A percentile compares a stretch with the other conserved stretches of the same genome.
phyloP scores from a whole-genome alignment of 2,113 vertebrate species.

The Edolisoma coerulescens region DNA sequence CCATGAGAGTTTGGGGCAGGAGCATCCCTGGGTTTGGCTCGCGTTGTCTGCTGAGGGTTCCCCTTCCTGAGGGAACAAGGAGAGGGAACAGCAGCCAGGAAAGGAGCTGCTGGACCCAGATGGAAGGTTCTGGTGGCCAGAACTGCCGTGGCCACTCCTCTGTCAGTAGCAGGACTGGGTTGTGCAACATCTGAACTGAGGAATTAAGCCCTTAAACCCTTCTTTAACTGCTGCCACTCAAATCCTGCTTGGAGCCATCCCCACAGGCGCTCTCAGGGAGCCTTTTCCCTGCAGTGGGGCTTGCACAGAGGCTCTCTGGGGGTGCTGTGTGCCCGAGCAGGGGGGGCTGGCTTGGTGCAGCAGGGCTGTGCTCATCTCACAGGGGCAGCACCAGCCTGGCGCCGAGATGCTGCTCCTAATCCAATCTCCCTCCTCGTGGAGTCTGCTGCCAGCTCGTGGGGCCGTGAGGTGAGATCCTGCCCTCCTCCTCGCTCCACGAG shows the following conservation, averaged over 20 bases:
- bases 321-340: not conserved
- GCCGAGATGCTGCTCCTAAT: not conserved
- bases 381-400: not conserved
- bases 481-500: not conserved
- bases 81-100: not conserved
- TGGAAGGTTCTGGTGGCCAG: not conserved
- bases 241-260: not conserved
- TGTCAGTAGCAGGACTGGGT: not conserved
- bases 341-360: not conserved
- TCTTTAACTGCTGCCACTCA: not conserved
- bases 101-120: not conserved
- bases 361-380: not conserved
- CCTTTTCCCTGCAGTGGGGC: not conserved
- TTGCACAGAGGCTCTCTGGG: not conserved
- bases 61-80: not conserved
- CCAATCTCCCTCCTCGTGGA: not conserved
- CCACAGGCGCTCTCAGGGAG: accelerated
- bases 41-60: too few species aligned
- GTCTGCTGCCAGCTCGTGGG: not conserved
- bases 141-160: not conserved
- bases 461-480: not conserved
- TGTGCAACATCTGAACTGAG: not conserved
- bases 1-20: not conserved
- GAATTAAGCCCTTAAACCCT: not conserved
- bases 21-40: not conserved